Percentiles rank a stretch among this genome's conserved stretches.
These are phyloP conservation scores for Cydia strobilella DNA, from an alignment of 1,140 invertebrate genomes.

Conservation along the genomic window DNA sequence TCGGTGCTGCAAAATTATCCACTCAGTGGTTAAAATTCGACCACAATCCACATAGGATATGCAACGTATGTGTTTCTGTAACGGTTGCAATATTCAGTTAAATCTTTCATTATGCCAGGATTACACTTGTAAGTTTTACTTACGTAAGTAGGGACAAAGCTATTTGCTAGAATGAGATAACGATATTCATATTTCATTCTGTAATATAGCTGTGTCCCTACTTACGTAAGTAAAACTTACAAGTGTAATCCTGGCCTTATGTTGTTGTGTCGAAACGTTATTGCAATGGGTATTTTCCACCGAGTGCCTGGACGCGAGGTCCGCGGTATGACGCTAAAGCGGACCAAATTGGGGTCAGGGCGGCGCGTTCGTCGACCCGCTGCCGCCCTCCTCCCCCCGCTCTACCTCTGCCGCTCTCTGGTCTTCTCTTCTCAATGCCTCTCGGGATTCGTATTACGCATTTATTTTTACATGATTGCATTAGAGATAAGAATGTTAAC, in stretches of 20 bases:
- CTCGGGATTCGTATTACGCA: constrained; percentile 29
- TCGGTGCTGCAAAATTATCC: neutral
- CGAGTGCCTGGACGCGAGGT: constrained; percentile 68
- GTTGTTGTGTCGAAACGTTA: constrained; percentile 43
- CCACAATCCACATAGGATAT: constrained; percentile 14
- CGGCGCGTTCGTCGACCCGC: constrained; percentile 75
- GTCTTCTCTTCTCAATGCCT: constrained; percentile 32
- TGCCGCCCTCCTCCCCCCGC: constrained; percentile 51
- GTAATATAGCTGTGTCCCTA: too few relatives aligned
- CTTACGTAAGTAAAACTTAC: too few relatives aligned
- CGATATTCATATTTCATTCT: too few relatives aligned
- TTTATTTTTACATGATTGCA: constrained; percentile 32
- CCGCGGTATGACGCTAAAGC: constrained; percentile 67
- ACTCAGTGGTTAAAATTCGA: neutral
- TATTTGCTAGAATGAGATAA: too few relatives aligned
- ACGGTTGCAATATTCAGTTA: constrained; percentile 29
- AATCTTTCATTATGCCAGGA: constrained; percentile 33
- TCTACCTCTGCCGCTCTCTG: constrained; percentile 34
- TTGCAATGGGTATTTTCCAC: constrained; percentile 73
- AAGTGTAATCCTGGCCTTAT: too few relatives aligned
- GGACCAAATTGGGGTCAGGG: constrained; percentile 75
- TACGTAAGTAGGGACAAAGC: too few relatives aligned
- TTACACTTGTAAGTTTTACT: too few relatives aligned
- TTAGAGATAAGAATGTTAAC: constrained; percentile 11
- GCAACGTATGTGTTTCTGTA: constrained; percentile 15